phyloP scores from a whole-genome alignment of 2,797 vertebrate species.

The Florisuga fusca region DNA sequence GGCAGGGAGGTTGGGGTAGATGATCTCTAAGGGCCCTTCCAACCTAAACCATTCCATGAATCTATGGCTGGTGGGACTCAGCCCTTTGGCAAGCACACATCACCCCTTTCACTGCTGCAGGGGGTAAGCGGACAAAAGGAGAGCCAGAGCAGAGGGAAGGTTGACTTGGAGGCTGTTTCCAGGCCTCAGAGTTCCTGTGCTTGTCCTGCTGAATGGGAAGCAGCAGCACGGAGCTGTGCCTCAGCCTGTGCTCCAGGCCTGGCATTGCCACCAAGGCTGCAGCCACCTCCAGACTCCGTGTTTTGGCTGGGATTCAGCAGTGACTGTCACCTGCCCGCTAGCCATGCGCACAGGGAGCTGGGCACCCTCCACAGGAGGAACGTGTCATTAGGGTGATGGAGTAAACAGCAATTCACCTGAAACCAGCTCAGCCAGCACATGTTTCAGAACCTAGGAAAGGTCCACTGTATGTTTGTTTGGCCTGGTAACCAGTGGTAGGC shows the following conservation, averaged over 20 bases:
- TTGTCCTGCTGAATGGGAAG: background rate
- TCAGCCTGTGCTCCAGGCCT: background rate
- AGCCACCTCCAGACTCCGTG: fast-evolving
- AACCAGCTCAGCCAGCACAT: conserved; percentile 47
- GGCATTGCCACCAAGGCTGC: background rate
- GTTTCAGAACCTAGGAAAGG: conserved; percentile 33
- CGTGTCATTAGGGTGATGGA: conserved; percentile 30
- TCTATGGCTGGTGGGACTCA: too few relatives aligned
- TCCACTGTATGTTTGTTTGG: conserved; percentile 49
- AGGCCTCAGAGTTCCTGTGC: background rate
- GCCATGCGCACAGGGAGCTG: background rate
- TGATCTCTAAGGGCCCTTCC: too few relatives aligned
- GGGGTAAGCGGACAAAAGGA: background rate
- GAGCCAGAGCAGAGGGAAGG: background rate
- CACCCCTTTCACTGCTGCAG: background rate
- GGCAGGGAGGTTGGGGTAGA: too few relatives aligned
- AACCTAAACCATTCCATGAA: too few relatives aligned
- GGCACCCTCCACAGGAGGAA: background rate
- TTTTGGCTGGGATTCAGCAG: background rate
- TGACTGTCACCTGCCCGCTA: background rate
- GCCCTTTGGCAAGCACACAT: background rate
- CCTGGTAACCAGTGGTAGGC: conserved; percentile 28
- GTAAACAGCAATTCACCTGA: conserved; percentile 53
- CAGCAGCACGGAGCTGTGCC: background rate
- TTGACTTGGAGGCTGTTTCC: fast-evolving